Base-by-base conservation (phyloP, 2,113 vertebrate species). In the Eupsittula cactorum region DNA sequence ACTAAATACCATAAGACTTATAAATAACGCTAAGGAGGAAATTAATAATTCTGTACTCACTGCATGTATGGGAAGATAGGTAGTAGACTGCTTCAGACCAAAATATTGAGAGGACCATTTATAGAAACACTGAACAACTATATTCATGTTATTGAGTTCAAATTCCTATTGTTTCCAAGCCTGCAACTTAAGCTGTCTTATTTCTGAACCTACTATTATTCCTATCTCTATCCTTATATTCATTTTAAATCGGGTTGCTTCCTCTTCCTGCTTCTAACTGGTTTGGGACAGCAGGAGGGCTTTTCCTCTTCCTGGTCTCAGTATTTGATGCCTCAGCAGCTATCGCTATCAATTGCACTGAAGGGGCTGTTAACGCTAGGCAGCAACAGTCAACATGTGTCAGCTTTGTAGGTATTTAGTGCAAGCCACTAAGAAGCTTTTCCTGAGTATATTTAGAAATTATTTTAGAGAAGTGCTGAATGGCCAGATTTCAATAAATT, bases 401-500 rank as follows among this genome's bases (percentile, higher is more conserved):
- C 81, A 90, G 92, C 62, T 96, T 69, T 94, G 41, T 47, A 91
- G 69, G 77, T 80, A 94, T 95, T 90, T 94, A 82, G 44, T 82
- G 50, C 77, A 94, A 96, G 83, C 67, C 0, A 18, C 57, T 96
- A 95, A 96, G 92, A 84, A 96, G 92, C 80, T 96, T 96, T 94
- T 92, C 82, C 88, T 94, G 74, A 94, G 81, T 44, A 23, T 93
- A 84, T 85, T 76, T 94, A 82, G 46, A 94, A 94, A 94, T 87
- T 93, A 88, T 81, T 92, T 82, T 94, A 93, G 39, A 93, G 82
- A 89, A 29, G 20, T 42, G 42, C 41, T 88, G 69, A 88, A 64
- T 88, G 27, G 55, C 42, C 57, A 94, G 73, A 95, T 92, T 93
- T 93, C 88, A 96, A 90, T 94, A 88, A 59, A 86, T 94, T 96